Conservation (phyloP, 2,113 vertebrate species). For the Nothocercus julius region DNA sequence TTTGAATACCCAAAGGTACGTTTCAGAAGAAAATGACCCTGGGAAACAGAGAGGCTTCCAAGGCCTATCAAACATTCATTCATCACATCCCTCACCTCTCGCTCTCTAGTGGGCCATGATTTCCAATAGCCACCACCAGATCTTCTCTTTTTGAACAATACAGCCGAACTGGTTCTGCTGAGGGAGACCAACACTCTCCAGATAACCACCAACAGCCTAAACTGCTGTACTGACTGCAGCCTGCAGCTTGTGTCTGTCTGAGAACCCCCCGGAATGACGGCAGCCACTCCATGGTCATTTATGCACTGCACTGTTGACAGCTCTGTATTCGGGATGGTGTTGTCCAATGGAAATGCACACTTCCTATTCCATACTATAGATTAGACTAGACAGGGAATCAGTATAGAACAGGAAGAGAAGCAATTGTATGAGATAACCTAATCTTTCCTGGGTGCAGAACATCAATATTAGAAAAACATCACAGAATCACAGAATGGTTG, state of each 20-base stretch:
- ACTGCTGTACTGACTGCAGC: not conserved
- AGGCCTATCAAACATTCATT: not conserved
- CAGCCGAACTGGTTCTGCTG: too few species aligned
- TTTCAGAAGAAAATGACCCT: not conserved
- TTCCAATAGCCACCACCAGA: not conserved
- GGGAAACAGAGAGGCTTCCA: accelerated
- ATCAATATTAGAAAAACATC: too few species aligned
- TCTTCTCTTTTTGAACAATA: not conserved
- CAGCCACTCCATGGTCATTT: not conserved
- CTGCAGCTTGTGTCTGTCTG: not conserved
- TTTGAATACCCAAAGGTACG: not conserved
- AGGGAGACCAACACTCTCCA: not conserved
- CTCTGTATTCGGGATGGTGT: not conserved
- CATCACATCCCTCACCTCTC: not conserved
- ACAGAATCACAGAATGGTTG: too few species aligned
- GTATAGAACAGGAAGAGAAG: too few species aligned
- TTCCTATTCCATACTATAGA: not conserved
- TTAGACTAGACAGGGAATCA: not conserved
- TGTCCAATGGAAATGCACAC: not conserved
- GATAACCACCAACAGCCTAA: not conserved
- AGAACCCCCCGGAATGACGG: not conserved
- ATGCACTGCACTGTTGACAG: not conserved
- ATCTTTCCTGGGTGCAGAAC: too few species aligned
- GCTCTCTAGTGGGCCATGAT: not conserved
- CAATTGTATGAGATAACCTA: too few species aligned